phyloP scores from a whole-genome alignment of 2,113 vertebrate genomes.

The Toxotes chatareus region DNA sequence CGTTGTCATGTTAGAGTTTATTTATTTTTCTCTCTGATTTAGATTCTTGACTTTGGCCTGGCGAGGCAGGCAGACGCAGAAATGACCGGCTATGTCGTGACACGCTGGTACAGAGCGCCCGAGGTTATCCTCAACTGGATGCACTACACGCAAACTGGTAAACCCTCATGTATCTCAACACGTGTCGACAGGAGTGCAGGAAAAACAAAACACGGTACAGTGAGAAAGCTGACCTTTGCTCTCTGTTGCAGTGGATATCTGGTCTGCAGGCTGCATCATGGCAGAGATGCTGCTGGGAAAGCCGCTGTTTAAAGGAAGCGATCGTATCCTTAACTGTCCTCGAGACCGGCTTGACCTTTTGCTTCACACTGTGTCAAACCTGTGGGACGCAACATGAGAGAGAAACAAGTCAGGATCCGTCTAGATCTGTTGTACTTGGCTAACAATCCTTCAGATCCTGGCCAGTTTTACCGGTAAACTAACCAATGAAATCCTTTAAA shows the following conservation, averaged over 20 bases:
- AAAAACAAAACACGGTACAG: not conserved
- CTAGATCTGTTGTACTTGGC: not conserved
- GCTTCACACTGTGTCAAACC: not conserved
- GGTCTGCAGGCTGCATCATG: slow-evolving; percentile 99
- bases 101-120: slow-evolving; percentile 96
- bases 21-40: not conserved
- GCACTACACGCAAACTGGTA: slow-evolving; percentile 96
- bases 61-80: slow-evolving; percentile 94
- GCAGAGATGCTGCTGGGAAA: slow-evolving; percentile 96
- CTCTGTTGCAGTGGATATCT: slow-evolving; percentile 92
- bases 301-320: slow-evolving; percentile 95
- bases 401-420: not conserved
- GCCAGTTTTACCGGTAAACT: not conserved
- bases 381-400: not conserved
- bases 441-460: not conserved
- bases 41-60: slow-evolving; percentile 98
- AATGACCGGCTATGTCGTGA: slow-evolving; percentile 99
- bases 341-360: not conserved
- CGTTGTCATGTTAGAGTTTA: fast-evolving
- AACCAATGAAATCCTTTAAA: not conserved
- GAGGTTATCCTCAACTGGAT: slow-evolving; percentile 99
- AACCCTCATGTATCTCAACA: not conserved
- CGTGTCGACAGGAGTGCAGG: too few species aligned
- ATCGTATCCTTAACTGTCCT: slow-evolving; percentile 91
- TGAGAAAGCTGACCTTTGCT: not conserved